Evolutionary conservation across 2,113 vertebrate species (phyloP), one percentile per base, ranked within the genome.

Genomic region (Psephotus haematonotus): DNA sequence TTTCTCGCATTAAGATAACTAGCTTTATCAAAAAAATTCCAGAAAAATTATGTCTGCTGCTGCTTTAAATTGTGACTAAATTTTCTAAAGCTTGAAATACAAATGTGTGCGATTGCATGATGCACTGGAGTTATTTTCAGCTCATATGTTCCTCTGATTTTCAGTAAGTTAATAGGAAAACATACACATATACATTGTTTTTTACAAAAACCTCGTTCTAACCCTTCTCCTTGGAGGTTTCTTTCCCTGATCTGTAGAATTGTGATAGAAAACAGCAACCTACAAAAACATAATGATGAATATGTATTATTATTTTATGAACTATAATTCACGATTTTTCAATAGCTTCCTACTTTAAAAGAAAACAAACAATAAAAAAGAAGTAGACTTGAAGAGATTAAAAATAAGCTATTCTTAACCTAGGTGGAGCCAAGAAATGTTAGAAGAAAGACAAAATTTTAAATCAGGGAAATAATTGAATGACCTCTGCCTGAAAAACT

Each of bases 401-500:
- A 88, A 24, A 93, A 62, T 53, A 69, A 71, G 12, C 22, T 88
- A 22, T 94, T 84, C 11, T 86, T 93, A 52, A 92, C 29, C 19
- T 62, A 96, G 79, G 88, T 84, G 76, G 88, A 95, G 60, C 82
- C 65, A 79, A 93, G 37, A 93, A 95, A 92, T 90, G 46, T 76
- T 95, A 92, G 65, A 93, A 2, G 7, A 88, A 93, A 96, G 82
- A 70, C 13, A 94, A 96, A 95, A 92, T 82, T 90, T 91, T 65
- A 91, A 90, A 87, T 88, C 46, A 62, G 39, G 25, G 37, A 75
- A 93, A 76, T 96, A 96, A 96, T 94, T 96, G 92, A 97, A 95
- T 97, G 92, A 96, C 93, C 92, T 95, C 82, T 95, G 64, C 31
- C 27, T 92, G 86, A 91, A 90, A 96, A 96, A 94, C 86, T 94